These are phyloP conservation scores for Enteromius radiatus DNA, from an alignment of 2,797 vertebrate species.

Conservation along the genomic window DNA sequence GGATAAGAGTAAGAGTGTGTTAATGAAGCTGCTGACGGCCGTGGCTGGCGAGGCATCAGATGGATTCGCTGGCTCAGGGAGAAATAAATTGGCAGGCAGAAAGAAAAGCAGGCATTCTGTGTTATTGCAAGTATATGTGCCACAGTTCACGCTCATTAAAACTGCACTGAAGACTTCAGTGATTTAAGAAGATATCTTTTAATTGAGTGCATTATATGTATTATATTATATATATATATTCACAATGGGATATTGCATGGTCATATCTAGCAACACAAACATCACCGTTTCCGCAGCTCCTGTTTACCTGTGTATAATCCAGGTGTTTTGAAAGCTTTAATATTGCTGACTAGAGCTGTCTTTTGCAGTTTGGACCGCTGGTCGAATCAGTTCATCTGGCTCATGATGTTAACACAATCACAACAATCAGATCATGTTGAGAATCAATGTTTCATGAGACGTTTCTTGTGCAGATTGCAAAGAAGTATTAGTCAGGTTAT, in stretches of 20 bases:
- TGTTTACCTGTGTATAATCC: neutral
- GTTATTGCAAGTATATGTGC: constrained; percentile 9
- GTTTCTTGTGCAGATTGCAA: neutral
- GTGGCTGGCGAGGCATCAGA: constrained; percentile 8
- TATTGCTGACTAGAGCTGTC: neutral
- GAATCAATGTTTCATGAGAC: neutral
- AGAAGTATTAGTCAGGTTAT: neutral
- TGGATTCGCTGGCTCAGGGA: constrained; percentile 4
- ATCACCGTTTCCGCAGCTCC: neutral
- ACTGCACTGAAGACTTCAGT: neutral
- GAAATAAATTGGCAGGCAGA: constrained; percentile 31
- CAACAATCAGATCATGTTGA: neutral
- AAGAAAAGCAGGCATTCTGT: constrained; percentile 12
- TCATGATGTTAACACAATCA: no score
- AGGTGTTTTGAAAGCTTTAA: neutral
- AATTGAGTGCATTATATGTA: neutral
- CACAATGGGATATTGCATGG: neutral
- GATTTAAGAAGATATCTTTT: neutral
- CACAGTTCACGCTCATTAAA: constrained; percentile 31
- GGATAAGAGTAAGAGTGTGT: constrained; percentile 20
- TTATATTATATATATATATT: neutral
- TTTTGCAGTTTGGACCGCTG: neutral
- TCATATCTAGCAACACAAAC: neutral
- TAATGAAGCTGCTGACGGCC: constrained; percentile 33
- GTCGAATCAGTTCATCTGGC: neutral